These are phyloP conservation scores for Leistus spinibarbis DNA, from an alignment of 2,888 invertebrate species.

Conservation along the genomic window DNA sequence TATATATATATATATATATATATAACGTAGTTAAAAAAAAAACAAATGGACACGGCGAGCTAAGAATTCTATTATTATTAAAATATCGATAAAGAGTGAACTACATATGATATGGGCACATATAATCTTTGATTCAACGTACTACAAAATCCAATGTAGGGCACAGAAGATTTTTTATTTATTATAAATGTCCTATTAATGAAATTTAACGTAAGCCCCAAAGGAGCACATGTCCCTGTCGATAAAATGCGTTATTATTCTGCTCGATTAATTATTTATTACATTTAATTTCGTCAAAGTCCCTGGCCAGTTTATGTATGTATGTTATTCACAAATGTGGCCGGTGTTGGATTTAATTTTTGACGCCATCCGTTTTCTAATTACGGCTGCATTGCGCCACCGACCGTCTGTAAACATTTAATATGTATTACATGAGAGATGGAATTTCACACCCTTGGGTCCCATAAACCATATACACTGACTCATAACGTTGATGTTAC, in stretches of 20 bases:
- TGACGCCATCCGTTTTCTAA: constrained; percentile 29
- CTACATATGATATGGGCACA: too few species aligned
- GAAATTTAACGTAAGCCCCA: neutral
- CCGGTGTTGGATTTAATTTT: constrained; percentile 21
- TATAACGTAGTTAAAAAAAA: too few species aligned
- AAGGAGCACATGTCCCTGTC: neutral
- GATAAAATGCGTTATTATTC: neutral
- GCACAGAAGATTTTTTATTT: neutral
- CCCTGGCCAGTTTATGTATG: neutral
- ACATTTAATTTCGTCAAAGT: constrained; percentile 25
- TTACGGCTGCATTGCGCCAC: constrained; percentile 34
- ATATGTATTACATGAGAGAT: constrained; percentile 39
- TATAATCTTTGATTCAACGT: too few species aligned
- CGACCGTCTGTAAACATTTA: constrained; percentile 39
- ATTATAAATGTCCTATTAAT: neutral
- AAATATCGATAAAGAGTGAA: too few species aligned
- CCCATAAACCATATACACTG: constrained; percentile 24
- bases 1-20: too few species aligned
- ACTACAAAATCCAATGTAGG: too few species aligned
- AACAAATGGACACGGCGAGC: too few species aligned
- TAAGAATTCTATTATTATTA: too few species aligned
- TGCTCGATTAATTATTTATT: constrained; percentile 20
- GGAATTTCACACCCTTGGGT: constrained; percentile 25
- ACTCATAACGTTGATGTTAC: neutral
- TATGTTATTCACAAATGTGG: neutral